These are phyloP conservation scores for Apodemia zela DNA, from an alignment of 2,888 invertebrate species.

Conservation along the genomic window DNA sequence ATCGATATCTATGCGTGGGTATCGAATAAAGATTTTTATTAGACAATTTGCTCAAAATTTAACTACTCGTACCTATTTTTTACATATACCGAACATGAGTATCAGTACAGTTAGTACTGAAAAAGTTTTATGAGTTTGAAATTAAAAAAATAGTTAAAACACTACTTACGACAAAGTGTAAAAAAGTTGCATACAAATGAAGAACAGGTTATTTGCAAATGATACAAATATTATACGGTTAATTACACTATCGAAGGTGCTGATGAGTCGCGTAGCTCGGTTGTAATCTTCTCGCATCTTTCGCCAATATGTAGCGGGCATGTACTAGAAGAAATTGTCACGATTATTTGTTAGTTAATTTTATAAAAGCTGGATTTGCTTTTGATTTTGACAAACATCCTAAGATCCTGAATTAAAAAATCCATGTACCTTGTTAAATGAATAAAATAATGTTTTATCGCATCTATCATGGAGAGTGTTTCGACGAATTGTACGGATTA, in stretches of 20 bases:
- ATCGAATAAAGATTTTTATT: too few species aligned
- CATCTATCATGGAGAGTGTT: too few species aligned
- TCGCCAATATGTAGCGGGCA: slow-evolving; percentile 47
- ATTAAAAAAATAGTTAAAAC: neutral
- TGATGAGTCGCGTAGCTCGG: slow-evolving; percentile 77
- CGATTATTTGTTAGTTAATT: neutral
- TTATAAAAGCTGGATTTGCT: neutral
- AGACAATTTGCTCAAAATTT: too few species aligned
- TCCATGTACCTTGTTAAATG: too few species aligned
- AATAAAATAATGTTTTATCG: too few species aligned
- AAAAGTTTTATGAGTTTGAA: too few species aligned
- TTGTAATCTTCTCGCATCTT: slow-evolving; percentile 81
- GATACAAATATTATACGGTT: slow-evolving; percentile 81
- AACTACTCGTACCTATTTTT: too few species aligned
- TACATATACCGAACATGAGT: too few species aligned
- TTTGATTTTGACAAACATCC: neutral
- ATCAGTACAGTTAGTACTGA: too few species aligned
- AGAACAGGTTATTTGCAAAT: slow-evolving; percentile 84
- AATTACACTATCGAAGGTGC: slow-evolving; percentile 79
- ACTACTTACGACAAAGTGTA: slow-evolving; percentile 80
- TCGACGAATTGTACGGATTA: too few species aligned
- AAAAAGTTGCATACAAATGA: slow-evolving; percentile 84
- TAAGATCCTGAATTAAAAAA: too few species aligned
- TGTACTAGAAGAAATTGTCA: slow-evolving; percentile 35
- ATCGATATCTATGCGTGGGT: too few species aligned